Base-by-base conservation (phyloP, 2,888 invertebrate genomes). In the Orchestes rusci region DNA sequence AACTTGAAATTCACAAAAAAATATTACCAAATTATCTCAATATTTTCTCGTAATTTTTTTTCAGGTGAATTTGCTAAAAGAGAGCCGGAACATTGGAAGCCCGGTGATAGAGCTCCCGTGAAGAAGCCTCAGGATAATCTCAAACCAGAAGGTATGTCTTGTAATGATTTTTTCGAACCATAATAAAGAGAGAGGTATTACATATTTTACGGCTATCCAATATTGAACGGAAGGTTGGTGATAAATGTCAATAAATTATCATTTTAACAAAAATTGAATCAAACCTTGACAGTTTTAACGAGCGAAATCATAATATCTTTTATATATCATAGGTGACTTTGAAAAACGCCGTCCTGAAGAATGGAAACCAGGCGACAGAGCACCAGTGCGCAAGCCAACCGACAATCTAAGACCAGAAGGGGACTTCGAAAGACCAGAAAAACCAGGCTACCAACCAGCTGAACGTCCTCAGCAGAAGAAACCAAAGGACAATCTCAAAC, bases 371-470 rank as follows among this genome's bases (percentile, higher is more conserved):
- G 74, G 70, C 23, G 76, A 76, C 43, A 60, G 74, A 38, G 70
- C 68, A 7, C 66, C 66, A 16, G 68, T 66, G 3, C 74, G 67
- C 52, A 80, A 72, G 53, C 84, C 79, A 0, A 62, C 73, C 53
- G 81, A 82, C 51, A 81, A 81, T 58, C 65, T 81, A 1, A 70
- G 65, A 40, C 75, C 77, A 0, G 80, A 79, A 59, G 80, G 81
- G 3, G 56, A 56, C 61, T 27, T 72, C 71, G 27, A 61, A 70
- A 61, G 66, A 10, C 75, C 71, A 0, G 65, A 67, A 4, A 66
- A 64, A 39, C 56, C 60, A 1, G 51, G 59, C 36, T 73, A 65
- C 61, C 56, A 54, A 1, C 69, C 69, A 1, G 73, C 70, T 16
- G 75, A 75, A 52, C 51, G 65, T 36, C 62, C 61, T 0, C 53